Base-by-base conservation (phyloP, 2,888 invertebrate genomes). In the Mythimna lalbum region DNA sequence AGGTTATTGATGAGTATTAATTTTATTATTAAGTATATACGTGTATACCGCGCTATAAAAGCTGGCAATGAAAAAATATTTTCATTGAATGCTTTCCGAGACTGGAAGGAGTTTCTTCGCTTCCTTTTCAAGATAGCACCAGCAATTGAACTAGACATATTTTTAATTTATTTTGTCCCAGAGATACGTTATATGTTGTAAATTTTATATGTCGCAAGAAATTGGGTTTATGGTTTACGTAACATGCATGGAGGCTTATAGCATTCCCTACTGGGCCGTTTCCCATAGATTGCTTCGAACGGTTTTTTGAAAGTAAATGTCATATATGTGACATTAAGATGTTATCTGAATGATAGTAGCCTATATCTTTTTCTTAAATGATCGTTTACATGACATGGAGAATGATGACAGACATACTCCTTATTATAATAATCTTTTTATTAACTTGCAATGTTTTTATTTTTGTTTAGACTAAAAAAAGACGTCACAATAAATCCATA, bases 141-240 rank as follows among this genome's bases (percentile, higher is more conserved):
- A 50, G 33, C 55, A 12, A 67, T 64, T 53, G 39, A 60, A 56
- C 57, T 69, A 83, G 33, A 61, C 50, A 53, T 69, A 10, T 36
- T 63, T 73, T n/a, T 23, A 62, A 52, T 62, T 63, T 60, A 59
- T 78, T 53, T 68, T 49, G 52, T 63, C 9, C n/a, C 23, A 36
- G 21, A 39, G 14, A 17, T 61, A 33, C 23, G 6, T 52, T 39
- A 43, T 43, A 43, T 19, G 50, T 12, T 9, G 43, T 43, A 17
- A 43, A 31, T 61, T 49, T 63, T 62, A 49, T 57, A 63, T 59
- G 47, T 73, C 12, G 50, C 23, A 7, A 43, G 60, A 56, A 77
- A 73, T 78, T 60, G 53, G 19, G n/a, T 76, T 72, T 76, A 69
- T 76, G 43, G 43, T 47, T 52, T 77, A 31, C 21, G 52, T 69